Evolutionary conservation across 2,797 vertebrate genomes (phyloP).

Genomic region (Galaxias olidus): DNA sequence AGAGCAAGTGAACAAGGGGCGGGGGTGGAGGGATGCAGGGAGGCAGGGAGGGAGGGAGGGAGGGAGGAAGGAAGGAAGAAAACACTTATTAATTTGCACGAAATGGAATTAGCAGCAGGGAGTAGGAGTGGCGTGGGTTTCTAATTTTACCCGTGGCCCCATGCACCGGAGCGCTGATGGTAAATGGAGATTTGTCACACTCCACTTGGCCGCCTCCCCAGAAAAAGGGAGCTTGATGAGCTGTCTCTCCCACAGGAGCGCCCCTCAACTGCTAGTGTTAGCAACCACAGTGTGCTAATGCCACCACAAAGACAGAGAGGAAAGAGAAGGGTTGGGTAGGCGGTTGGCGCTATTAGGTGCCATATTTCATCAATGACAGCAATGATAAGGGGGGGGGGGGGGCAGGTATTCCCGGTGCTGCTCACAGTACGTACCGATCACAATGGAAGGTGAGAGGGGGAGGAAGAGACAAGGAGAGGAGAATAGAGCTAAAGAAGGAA

Average conservation of each 20-base stretch:
- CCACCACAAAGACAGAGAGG: conserved; percentile 35
- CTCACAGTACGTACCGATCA: conserved; percentile 20
- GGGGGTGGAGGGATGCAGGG: conserved; percentile 45
- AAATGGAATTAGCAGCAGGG: conserved; percentile 83
- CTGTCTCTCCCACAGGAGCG: conserved; percentile 67
- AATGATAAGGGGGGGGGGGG: conserved; percentile 39
- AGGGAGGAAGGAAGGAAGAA: conserved; percentile 61
- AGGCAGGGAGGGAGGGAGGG: conserved; percentile 51
- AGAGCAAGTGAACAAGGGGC: conserved; percentile 4
- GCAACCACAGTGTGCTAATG: conserved; percentile 46
- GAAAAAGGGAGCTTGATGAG: conserved; percentile 69
- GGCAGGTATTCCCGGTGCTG: conserved; percentile 27
- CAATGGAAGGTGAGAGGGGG: conserved; percentile 1
- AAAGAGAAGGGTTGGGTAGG: conserved; percentile 56
- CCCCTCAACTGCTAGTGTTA: conserved; percentile 55
- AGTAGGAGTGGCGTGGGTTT: conserved; percentile 72
- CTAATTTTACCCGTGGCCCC: conserved; percentile 80
- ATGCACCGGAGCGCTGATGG: conserved; percentile 63
- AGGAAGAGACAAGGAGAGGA: conserved; percentile 21
- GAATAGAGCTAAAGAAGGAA: not conserved
- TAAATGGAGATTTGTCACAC: conserved; percentile 86
- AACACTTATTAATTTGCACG: conserved; percentile 82
- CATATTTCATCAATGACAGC: conserved; percentile 71
- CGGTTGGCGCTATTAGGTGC: conserved; percentile 52
- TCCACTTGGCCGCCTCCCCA: conserved; percentile 78